phyloP scores from a whole-genome alignment of 2,797 vertebrate species.

The Lagocephalus sceleratus region DNA sequence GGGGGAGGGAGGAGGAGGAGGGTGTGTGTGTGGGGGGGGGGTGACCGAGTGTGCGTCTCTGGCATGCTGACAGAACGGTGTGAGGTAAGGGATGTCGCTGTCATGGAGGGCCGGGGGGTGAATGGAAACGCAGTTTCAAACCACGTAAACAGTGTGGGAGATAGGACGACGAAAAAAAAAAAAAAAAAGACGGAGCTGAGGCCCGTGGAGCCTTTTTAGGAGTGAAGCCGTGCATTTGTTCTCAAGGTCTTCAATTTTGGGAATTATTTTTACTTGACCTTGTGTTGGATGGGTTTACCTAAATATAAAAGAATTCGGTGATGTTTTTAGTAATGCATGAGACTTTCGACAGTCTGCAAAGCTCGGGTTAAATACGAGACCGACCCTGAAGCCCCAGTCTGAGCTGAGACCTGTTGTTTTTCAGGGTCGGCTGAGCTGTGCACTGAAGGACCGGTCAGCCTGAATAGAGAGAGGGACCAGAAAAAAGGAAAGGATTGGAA shows the following conservation, averaged over 20 bases:
- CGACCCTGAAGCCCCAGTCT: constrained; percentile 24
- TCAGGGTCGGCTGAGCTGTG: constrained; percentile 33
- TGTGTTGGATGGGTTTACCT: constrained; percentile 16
- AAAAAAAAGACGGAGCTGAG: too few relatives aligned
- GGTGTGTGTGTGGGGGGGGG: constrained; percentile 44
- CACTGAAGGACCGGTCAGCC: too few relatives aligned
- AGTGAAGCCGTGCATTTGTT: too few relatives aligned
- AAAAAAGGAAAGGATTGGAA: neutral
- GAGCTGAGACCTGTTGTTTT: constrained; percentile 22
- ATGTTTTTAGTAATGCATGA: constrained; percentile 10
- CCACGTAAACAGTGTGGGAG: constrained; percentile 29
- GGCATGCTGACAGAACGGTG: constrained; percentile 49
- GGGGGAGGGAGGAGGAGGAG: constrained; percentile 28
- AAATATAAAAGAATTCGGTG: constrained; percentile 12
- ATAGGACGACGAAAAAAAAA: constrained; percentile 22
- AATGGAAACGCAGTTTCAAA: constrained; percentile 30
- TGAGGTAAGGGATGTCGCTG: constrained; percentile 48
- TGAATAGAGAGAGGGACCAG: too few relatives aligned
- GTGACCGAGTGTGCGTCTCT: constrained; percentile 61
- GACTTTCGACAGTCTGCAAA: constrained; percentile 19
- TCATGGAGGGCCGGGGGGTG: neutral
- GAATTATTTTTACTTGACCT: constrained; percentile 20
- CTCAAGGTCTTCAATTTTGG: constrained; percentile 6
- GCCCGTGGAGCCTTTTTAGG: too few relatives aligned
- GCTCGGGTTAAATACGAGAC: constrained; percentile 31